phyloP scores from a whole-genome alignment of 2,797 vertebrate genomes.

The Mareca strepera region DNA sequence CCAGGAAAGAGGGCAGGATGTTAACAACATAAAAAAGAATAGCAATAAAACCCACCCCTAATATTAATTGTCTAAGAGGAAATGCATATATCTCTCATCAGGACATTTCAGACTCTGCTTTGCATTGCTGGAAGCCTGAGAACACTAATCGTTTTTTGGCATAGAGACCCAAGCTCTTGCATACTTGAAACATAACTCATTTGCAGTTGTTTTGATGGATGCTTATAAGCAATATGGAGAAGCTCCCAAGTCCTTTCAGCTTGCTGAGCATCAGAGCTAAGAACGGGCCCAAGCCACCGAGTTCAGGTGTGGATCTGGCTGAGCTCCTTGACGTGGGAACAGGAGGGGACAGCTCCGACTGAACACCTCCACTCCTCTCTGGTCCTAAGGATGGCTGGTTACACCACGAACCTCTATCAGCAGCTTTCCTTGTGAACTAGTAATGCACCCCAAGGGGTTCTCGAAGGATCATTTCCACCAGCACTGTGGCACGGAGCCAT shows the following conservation, averaged over 20 bases:
- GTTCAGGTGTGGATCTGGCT: conserved; percentile 25
- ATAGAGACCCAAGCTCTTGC: conserved; percentile 57
- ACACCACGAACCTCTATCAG: not conserved
- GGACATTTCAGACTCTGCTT: conserved; percentile 64
- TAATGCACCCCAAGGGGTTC: not conserved
- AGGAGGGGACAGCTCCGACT: not conserved
- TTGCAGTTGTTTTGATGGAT: conserved; percentile 70
- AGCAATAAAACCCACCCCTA: conserved; percentile 71
- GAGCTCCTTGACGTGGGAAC: not conserved
- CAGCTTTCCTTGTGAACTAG: not conserved
- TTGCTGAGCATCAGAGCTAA: not conserved
- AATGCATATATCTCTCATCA: conserved; percentile 75
- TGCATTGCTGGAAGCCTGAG: conserved; percentile 72
- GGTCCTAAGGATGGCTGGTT: not conserved
- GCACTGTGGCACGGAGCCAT: not conserved
- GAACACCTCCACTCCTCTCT: not conserved
- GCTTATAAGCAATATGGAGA: conserved; percentile 45
- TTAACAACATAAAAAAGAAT: conserved; percentile 74
- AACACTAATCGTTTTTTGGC: conserved; percentile 65
- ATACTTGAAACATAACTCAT: conserved; percentile 68
- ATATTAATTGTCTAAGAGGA: conserved; percentile 75
- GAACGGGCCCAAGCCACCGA: not conserved
- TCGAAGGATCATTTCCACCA: not conserved
- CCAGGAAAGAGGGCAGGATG: conserved; percentile 73
- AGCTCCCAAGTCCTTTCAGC: conserved; percentile 17